Evolutionary conservation across 2,797 vertebrate species (phyloP).

Genomic region (Enteromius trimaculatus): DNA sequence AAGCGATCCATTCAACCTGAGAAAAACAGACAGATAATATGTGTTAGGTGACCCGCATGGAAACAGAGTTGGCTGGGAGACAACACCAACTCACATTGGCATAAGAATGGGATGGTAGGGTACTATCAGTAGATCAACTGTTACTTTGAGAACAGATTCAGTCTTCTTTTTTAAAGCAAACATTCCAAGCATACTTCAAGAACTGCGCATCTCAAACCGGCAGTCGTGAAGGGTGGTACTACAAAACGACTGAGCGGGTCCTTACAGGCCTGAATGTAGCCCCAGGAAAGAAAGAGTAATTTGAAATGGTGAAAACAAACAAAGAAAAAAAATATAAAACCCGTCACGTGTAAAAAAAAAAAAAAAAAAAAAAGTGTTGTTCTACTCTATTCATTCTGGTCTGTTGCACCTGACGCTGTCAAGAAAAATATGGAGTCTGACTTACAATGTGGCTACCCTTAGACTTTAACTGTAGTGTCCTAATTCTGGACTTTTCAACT

Average conservation of each 20-base stretch:
- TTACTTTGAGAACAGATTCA: slow-evolving; percentile 49
- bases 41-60: not conserved
- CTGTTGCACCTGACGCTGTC: slow-evolving; percentile 37
- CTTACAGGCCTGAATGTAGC: slow-evolving; percentile 40
- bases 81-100: not conserved
- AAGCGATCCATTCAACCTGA: slow-evolving; percentile 87
- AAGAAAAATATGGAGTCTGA: slow-evolving; percentile 65
- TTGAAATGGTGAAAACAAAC: slow-evolving; percentile 21
- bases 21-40: slow-evolving; percentile 43
- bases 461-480: not conserved
- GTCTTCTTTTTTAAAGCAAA: slow-evolving; percentile 62
- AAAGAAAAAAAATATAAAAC: not conserved
- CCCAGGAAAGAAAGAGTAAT: slow-evolving; percentile 10
- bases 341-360: not conserved
- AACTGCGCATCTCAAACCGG: not conserved
- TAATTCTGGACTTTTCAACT: slow-evolving; percentile 18
- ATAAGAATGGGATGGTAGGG: not conserved
- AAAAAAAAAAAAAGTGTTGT: not conserved
- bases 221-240: slow-evolving; percentile 59
- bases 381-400: not conserved
- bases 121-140: slow-evolving; percentile 24
- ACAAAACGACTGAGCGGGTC: slow-evolving; percentile 30
- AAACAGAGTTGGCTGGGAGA: not conserved
- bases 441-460: slow-evolving; percentile 34
- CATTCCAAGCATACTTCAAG: slow-evolving; percentile 61